A percentile compares a stretch with the other conserved stretches of the same genome.
Evolutionary conservation across 2,888 invertebrate species (phyloP).

Genomic region (Lasioglossum calceatum): DNA sequence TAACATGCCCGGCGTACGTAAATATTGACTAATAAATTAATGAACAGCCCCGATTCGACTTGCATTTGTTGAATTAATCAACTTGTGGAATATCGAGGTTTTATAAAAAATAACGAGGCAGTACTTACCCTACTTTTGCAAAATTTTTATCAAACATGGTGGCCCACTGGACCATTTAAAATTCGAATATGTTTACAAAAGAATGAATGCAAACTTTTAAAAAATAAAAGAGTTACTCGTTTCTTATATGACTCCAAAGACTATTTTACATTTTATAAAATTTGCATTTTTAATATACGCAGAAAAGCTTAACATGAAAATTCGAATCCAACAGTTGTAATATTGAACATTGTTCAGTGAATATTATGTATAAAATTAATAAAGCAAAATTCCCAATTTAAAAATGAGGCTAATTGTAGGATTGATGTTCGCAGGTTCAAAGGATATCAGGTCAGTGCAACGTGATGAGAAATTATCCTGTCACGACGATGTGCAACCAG

Average conservation of each 20-base stretch:
- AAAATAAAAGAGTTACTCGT: neutral
- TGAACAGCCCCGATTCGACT: neutral
- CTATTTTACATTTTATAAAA: too few species aligned
- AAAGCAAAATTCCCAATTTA: neutral
- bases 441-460: neutral
- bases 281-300: too few species aligned
- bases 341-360: neutral
- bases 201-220: too few species aligned
- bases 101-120: neutral
- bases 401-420: neutral
- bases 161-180: neutral
- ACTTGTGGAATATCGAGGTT: too few species aligned
- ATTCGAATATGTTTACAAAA: too few species aligned
- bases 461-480: neutral
- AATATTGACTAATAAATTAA: conserved; percentile 11
- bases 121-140: neutral
- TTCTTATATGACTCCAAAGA: neutral
- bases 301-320: too few species aligned
- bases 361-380: neutral
- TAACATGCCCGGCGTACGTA: neutral
- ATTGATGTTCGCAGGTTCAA: neutral
- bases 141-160: neutral
- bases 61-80: neutral
- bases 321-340: neutral
- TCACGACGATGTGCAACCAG: neutral